phyloP scores from a whole-genome alignment of 2,888 invertebrate species.

The Pegoplata infirma region DNA sequence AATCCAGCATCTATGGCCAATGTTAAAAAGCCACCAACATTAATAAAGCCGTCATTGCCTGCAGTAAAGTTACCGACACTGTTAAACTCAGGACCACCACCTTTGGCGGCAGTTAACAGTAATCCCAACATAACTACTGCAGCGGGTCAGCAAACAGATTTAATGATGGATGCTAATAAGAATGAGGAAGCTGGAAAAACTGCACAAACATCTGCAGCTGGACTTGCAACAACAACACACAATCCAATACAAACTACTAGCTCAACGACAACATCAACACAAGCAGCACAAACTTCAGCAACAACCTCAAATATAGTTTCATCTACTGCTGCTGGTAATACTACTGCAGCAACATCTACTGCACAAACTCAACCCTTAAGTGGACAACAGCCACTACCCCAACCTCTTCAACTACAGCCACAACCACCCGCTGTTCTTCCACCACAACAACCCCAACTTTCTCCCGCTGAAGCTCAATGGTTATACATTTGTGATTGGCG shows the following conservation, averaged over 20 bases:
- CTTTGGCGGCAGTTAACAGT: constrained; percentile 53
- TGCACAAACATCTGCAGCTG: background rate
- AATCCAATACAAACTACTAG: background rate
- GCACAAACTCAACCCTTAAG: background rate
- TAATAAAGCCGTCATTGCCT: constrained; percentile 50
- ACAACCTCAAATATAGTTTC: background rate
- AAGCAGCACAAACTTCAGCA: background rate
- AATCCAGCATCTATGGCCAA: constrained; percentile 47
- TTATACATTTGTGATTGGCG: constrained; percentile 95
- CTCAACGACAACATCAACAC: constrained; percentile 55
- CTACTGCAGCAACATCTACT: background rate
- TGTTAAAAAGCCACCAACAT: constrained; percentile 56
- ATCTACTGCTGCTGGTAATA: background rate
- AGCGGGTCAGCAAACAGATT: background rate
- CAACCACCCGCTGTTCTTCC: constrained; percentile 32
- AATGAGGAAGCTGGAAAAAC: constrained; percentile 28
- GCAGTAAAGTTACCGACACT: constrained; percentile 49
- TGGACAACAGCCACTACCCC: constrained; percentile 17
- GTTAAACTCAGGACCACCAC: constrained; percentile 58
- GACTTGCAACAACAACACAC: background rate
- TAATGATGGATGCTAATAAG: background rate
- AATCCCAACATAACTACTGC: constrained; percentile 9
- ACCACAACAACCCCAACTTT: constrained; percentile 19
- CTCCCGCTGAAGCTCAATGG: constrained; percentile 73
- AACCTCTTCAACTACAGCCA: constrained; percentile 62